Evolutionary conservation across 1,140 invertebrate species (phyloP), one percentile per base, ranked within the genome.

Genomic region (Drosophila pseudoananassae): DNA sequence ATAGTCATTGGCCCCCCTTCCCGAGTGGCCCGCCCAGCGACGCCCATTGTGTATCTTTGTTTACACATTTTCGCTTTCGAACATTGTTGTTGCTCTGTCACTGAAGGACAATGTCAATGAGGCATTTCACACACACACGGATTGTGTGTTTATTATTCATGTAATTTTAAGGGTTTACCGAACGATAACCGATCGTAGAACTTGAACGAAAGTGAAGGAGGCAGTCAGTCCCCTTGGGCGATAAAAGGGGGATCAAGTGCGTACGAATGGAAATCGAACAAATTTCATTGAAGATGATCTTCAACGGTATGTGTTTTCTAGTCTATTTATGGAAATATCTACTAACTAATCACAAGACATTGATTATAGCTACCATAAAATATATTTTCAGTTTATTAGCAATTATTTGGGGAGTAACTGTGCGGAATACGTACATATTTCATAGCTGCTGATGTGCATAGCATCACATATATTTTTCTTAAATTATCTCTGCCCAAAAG

Each of bases 361-460:
- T 27, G 6, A 65, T 66, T 68, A 68, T n/a, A 29, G 33, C 29
- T 46, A 36, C 25, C 71, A 36, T 50, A 12, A 58, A 59, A 27
- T 71, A 25, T 33, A 73, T 40, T 43, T 38, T 40, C 5, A 54
- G 49, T 69, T 46, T 58, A 69, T 69, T 58, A 46, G 52, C 51
- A 33, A 70, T 59, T 52, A 59, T 72, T 72, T 29, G 17, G 40
- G 33, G 25, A 27, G 25, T 27, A 20, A 20, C 20, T 20, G 20
- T 20, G 5, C 25, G 25, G 25, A n/a, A 90, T 90, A 91, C 89
- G 83, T 91, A 91, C 89, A 90, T 91, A 90, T 76, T 85, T 89
- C 89, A 85, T 89, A 91, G 83, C 71, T 88, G 89, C 88, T 91
- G 89, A 90, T 91, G 89, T 85, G 89, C 89, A 91, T 91, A 91